phyloP scores from a whole-genome alignment of 2,888 invertebrate genomes.

The Drosophila paramelanica region DNA sequence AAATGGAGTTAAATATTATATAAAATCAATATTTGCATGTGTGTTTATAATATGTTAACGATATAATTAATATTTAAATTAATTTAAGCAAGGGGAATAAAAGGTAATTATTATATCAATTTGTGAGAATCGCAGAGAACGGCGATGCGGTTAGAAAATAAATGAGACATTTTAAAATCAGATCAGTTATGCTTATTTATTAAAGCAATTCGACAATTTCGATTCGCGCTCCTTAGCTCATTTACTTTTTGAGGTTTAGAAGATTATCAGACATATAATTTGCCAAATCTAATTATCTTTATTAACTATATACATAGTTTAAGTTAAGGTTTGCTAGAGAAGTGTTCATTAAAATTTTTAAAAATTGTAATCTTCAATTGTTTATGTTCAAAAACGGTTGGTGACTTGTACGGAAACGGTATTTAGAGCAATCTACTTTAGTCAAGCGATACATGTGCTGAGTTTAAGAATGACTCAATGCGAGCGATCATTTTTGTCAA shows the following conservation, averaged over 20 bases:
- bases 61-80: not conserved
- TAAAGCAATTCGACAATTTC: too few relatives aligned
- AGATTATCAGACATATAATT: too few relatives aligned
- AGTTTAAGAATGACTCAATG: slow-evolving; percentile 30
- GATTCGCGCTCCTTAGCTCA: too few relatives aligned
- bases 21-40: not conserved
- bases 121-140: too few relatives aligned
- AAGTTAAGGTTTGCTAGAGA: not conserved
- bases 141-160: too few relatives aligned
- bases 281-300: too few relatives aligned
- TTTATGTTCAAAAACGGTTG: not conserved
- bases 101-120: too few relatives aligned
- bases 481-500: slow-evolving; percentile 21
- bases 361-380: not conserved
- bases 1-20: not conserved
- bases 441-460: slow-evolving; percentile 15
- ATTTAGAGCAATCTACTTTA: not conserved
- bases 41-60: too few relatives aligned
- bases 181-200: too few relatives aligned
- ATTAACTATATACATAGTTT: not conserved
- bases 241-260: too few relatives aligned
- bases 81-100: not conserved
- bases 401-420: not conserved
- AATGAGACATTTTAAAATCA: too few relatives aligned
- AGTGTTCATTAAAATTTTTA: not conserved